Evolutionary conservation across 2,113 vertebrate genomes (phyloP), one percentile per base, ranked within the genome.

Genomic region (Cyprinus carpio): DNA sequence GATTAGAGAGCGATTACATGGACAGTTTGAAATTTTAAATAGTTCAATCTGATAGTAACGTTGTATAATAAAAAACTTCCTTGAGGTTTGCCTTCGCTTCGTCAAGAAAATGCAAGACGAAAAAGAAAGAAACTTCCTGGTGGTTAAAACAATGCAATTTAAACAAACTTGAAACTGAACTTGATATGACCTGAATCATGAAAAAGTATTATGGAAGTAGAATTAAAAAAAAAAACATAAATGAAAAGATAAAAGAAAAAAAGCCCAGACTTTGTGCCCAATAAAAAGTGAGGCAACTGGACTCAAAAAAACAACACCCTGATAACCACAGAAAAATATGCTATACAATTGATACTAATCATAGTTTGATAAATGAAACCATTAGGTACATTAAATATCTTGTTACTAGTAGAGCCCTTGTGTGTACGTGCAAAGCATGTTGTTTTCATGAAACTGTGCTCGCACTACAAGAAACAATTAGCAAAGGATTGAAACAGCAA

Each of bases 91-190:
- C 49, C 49, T 77, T 74, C 20, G 25, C 23, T 31, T 31, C 20
- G 16, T 5, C 29, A 56, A 56, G 18, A 23, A 56, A 56, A 31
- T 56, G 49, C n/a, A n/a, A n/a, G n/a, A n/a, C n/a, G n/a, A n/a
- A n/a, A n/a, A n/a, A n/a, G n/a, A n/a, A 77, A 77, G 75, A 23
- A 77, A 77, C 27, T 56, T 77, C 27, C 27, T 54, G 16, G 6
- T 65, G 27, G 27, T 29, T 15, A 29, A 64, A n/a, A n/a, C n/a
- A 15, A 65, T 65, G 5, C 13, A 7, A 65, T 65, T 31, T 8
- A 31, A 65, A 31, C 15, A 7, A n/a, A 29, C 6, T 7, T 29
- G 25, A 15, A 64, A 29, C n/a, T n/a, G n/a, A n/a, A n/a, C 13
- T 31, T 37, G 18, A 37, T 37, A 69, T 37, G 67, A 69, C 31